Conservation (phyloP, 2,797 vertebrate genomes). For the Oreortyx pictus region DNA sequence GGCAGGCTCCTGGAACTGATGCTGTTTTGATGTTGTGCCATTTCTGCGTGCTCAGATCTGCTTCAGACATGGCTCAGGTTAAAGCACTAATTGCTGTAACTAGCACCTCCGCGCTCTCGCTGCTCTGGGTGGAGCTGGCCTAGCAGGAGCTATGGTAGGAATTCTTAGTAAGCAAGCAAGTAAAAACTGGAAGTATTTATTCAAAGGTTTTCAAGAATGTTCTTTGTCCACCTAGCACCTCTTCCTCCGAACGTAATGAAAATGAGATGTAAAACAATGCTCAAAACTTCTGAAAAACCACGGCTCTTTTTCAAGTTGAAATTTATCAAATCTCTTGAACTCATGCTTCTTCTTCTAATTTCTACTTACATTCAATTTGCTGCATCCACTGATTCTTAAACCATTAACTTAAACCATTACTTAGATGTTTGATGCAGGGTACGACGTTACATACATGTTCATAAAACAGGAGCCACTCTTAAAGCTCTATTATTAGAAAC, state of each 20-base stretch:
- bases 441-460: neutral
- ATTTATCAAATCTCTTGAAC: neutral
- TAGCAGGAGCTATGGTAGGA: slow-evolving; percentile 46
- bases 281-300: neutral
- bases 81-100: slow-evolving; percentile 62
- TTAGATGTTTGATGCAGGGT: neutral
- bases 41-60: slow-evolving; percentile 63
- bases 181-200: slow-evolving; percentile 67
- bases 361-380: neutral
- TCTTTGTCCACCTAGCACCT: slow-evolving; percentile 48
- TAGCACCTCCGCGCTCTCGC: slow-evolving; percentile 27
- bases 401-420: neutral
- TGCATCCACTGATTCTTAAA: neutral
- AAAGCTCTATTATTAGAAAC: neutral
- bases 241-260: neutral
- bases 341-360: neutral
- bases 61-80: slow-evolving; percentile 58
- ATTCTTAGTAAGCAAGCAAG: slow-evolving; percentile 69
- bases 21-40: slow-evolving; percentile 66
- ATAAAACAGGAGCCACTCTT: neutral
- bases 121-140: slow-evolving; percentile 53
- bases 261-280: neutral
- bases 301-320: neutral
- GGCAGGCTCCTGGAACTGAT: slow-evolving; percentile 53
- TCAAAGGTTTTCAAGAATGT: slow-evolving; percentile 65